Base-by-base conservation (phyloP, 2,797 vertebrate genomes). In the Sebastes hopkinsi region DNA sequence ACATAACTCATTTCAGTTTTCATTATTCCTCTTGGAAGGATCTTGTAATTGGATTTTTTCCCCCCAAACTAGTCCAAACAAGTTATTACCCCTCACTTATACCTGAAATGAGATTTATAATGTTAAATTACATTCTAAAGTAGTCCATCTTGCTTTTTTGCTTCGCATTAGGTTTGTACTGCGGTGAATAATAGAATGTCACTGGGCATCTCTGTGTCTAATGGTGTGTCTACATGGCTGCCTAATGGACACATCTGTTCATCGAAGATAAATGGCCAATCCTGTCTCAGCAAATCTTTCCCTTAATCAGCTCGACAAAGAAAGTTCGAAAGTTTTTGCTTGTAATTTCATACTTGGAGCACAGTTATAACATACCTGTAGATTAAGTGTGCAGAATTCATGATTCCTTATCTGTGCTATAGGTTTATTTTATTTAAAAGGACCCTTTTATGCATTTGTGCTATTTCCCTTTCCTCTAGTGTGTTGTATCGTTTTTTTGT, bases 1-100 rank as follows among this genome's bases (percentile, higher is more conserved):
- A 89, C 90, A 94, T 92, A 91, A 89, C 82, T 89, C 89, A 93
- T 92, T 91, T 90, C 86, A 76, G 72, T 86, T 89, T 90, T 85
- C 82, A 93, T 93, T 94, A 89, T 90, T 92, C 84, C 79, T 86
- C 76, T 78, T 81, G 82, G 84, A 89, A 87, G 75, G 75, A 84
- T 88, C 78, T 84, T 81, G 82, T 89, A 92, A 93, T 93, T 89
- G 72, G 87, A 90, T 93, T 90, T 87, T 81, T 64, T 52, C 59
- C 79, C 22, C 71, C 67, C 78, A 20, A 90, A 92, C 73, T 82
- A 77, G 84, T 80, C 84, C 76, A 86, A 91, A 89, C 81, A 75
- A 80, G 90, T 88, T 86, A 82, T 86, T 81, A 82, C 62, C 79
- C 82, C 75, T 84, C 72, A 78, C 81, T 90, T 90, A 52, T 52